These are phyloP conservation scores for Oryzias woworae DNA, from an alignment of 2,113 vertebrate genomes.

Conservation along the genomic window DNA sequence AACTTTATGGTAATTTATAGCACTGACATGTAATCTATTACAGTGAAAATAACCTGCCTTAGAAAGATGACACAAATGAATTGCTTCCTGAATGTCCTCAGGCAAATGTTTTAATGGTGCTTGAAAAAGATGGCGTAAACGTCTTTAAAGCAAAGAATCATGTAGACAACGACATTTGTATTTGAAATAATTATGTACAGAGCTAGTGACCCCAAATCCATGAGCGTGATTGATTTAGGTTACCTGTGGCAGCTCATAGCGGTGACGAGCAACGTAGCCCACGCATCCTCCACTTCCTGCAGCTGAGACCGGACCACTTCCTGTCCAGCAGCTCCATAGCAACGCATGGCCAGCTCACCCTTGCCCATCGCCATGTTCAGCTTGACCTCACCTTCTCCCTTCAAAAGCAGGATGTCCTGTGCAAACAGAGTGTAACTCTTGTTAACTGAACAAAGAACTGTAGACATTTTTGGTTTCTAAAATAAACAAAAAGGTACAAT, in stretches of 20 bases:
- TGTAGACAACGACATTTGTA: not conserved
- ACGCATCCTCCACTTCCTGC: slow-evolving; percentile 84
- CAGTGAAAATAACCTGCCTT: slow-evolving; percentile 34
- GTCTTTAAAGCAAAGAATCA: not conserved
- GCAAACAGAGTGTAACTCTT: slow-evolving; percentile 36
- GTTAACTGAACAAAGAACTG: slow-evolving; percentile 2
- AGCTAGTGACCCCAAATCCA: not conserved
- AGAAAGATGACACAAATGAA: slow-evolving; percentile 11
- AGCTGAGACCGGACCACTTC: slow-evolving; percentile 85
- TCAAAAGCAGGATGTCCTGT: slow-evolving; percentile 96
- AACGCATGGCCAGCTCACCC: slow-evolving; percentile 86
- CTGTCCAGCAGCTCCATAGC: slow-evolving; percentile 82
- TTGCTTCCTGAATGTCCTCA: slow-evolving; percentile 15
- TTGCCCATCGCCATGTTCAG: slow-evolving; percentile 95
- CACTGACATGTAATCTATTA: slow-evolving; percentile 41
- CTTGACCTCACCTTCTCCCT: slow-evolving; percentile 95
- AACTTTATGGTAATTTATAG: slow-evolving; percentile 66
- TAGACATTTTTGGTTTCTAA: not conserved
- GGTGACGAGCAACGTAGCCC: slow-evolving; percentile 83
- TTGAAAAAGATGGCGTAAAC: not conserved
- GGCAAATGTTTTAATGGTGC: slow-evolving; percentile 20
- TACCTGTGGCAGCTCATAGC: slow-evolving; percentile 87
- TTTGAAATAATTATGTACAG: not conserved
- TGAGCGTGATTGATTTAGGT: not conserved
- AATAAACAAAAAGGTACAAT: slow-evolving; percentile 15